Base-by-base conservation (phyloP, 2,797 vertebrate species). In the Lepidocolaptes lacrymiger region DNA sequence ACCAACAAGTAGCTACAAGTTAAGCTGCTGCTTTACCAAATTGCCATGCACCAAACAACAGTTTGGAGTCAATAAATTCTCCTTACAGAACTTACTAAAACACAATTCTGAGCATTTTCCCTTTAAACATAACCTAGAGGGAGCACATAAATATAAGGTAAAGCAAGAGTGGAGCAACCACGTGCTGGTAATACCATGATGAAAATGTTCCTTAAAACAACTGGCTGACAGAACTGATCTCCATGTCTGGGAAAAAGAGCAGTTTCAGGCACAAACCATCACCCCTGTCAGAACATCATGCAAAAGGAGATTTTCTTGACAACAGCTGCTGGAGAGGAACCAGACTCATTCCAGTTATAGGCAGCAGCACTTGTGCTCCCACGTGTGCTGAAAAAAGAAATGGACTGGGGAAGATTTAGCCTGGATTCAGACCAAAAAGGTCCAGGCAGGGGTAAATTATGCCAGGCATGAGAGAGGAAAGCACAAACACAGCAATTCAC, bases 131-230 rank as follows among this genome's bases (percentile, higher is more conserved):
- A 83, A 71, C 13, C 49, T 58, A 81, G 56, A 61, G 41, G 32
- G 12, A 74, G 19, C 4, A 3, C 0, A 0, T 26, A 63, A 44
- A 32, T 8, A 41, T 2, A 51, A 22, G 61, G n/a, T 43, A n/a
- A 87, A 89, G 69, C 24, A 24, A 46, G 37, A 77, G 23, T 4
- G 1, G 32, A 56, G 66, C 19, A 28, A 77, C 8, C 5, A 1
- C 7, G 32, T 44, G 21, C 16, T 54, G 63, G 19, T 23, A 58
- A 86, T 8, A 59, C 84, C 88, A 56, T 12, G 6, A 74, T 56
- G 26, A 66, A 76, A 96, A 69, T 7, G 23, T 36, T 32, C 37
- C 48, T 62, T 55, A 28, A 27, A 86, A 74, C 21, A 76, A 58
- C 2, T 49, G 37, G 32, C 52, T 83, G 72, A 34, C 41, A 80